Evolutionary conservation across 2,113 vertebrate species (phyloP).

Genomic region (Scomber japonicus): DNA sequence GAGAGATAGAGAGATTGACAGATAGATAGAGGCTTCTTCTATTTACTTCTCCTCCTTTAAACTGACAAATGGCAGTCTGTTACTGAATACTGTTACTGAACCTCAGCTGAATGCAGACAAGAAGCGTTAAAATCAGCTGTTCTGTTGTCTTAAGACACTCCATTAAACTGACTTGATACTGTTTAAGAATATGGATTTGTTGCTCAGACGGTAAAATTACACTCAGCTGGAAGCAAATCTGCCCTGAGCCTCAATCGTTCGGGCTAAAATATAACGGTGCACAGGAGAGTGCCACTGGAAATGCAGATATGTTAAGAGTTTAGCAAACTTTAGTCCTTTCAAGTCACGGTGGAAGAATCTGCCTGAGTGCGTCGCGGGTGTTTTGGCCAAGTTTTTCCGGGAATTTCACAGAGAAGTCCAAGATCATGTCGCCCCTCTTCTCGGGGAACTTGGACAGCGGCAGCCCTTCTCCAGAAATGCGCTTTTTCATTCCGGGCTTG

Average conservation of each 20-base stretch:
- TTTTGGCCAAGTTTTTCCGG: slow-evolving; percentile 88
- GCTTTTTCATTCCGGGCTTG: slow-evolving; percentile 90
- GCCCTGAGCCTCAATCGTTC: slow-evolving; percentile 16
- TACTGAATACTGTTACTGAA: slow-evolving; percentile 28
- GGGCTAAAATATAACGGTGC: slow-evolving; percentile 1
- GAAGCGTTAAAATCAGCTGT: slow-evolving; percentile 2
- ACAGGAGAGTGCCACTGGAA: slow-evolving; percentile 18
- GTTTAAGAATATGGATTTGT: slow-evolving; percentile 15
- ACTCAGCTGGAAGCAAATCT: slow-evolving; percentile 25
- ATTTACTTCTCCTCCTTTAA: background rate
- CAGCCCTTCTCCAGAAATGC: slow-evolving; percentile 91
- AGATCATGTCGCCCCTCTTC: slow-evolving; percentile 92
- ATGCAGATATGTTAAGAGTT: slow-evolving; percentile 14
- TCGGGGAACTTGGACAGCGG: slow-evolving; percentile 91
- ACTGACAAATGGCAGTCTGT: background rate
- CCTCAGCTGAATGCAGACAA: background rate
- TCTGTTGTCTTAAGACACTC: slow-evolving; percentile 23
- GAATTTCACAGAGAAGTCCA: slow-evolving; percentile 92
- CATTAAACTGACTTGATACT: slow-evolving; percentile 9
- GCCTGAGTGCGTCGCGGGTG: slow-evolving; percentile 86
- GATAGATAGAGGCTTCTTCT: background rate
- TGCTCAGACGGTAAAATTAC: slow-evolving; percentile 12
- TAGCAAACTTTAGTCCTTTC: background rate
- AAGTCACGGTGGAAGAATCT: slow-evolving; percentile 88
- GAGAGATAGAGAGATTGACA: too few species aligned